Percentiles rank a stretch among this genome's conserved stretches.
Evolutionary conservation across 2,113 vertebrate species (phyloP).

Genomic region (Phalacrocorax pelagicus): DNA sequence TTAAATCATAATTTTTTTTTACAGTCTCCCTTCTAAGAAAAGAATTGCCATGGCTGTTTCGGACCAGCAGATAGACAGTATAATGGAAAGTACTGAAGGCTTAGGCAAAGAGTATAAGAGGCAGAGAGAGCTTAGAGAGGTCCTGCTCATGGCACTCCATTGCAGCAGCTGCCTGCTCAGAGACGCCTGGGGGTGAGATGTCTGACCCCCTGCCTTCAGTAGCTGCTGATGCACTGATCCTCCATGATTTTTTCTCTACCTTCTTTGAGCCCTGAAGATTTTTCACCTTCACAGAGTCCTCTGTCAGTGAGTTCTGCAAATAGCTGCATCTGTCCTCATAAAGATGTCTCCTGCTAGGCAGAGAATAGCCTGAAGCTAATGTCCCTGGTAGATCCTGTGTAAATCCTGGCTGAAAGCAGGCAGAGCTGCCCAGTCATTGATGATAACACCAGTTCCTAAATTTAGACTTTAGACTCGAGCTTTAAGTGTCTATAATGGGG

Average conservation of each 20-base stretch:
- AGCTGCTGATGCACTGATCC: not conserved
- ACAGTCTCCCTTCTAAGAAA: not conserved
- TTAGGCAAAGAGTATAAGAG: not conserved
- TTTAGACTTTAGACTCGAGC: accelerated
- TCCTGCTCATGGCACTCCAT: not conserved
- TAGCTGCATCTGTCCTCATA: not conserved
- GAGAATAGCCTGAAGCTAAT: not conserved
- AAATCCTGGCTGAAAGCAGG: not conserved
- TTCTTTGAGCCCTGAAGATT: not conserved
- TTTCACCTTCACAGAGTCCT: not conserved
- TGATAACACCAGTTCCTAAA: not conserved
- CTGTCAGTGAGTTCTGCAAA: not conserved
- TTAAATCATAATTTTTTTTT: not conserved
- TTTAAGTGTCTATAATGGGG: not conserved
- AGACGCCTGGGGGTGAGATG: not conserved
- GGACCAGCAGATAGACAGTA: not conserved
- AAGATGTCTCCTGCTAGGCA: not conserved
- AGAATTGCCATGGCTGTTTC: not conserved
- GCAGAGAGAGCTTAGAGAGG: not conserved
- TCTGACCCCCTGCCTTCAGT: not conserved
- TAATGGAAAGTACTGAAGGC: not conserved
- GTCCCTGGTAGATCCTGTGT: not conserved
- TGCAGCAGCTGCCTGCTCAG: not conserved
- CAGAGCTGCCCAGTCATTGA: not conserved
- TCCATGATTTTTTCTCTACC: not conserved